Evolutionary conservation across 2,113 vertebrate species (phyloP).

Genomic region (Circaetus cinerascens): DNA sequence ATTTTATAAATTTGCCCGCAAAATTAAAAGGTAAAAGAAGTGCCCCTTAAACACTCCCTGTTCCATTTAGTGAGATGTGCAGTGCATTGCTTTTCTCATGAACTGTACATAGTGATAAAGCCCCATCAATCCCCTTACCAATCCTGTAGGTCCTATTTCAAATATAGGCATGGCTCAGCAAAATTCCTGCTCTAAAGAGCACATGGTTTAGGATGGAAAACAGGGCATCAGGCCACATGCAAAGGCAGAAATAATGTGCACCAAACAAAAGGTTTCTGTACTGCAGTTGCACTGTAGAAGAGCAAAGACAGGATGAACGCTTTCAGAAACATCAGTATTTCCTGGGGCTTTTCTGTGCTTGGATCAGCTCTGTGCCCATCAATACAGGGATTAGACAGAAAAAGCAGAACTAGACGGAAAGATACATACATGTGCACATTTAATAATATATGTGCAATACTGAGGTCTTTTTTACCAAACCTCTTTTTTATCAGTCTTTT

Average conservation of each 20-base stretch:
- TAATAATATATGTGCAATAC: neutral
- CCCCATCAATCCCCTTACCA: neutral
- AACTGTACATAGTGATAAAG: neutral
- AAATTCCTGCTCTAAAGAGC: neutral
- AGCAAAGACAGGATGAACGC: neutral
- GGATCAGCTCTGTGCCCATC: neutral
- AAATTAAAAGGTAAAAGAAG: neutral
- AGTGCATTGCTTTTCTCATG: neutral
- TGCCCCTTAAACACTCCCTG: neutral
- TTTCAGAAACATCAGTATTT: neutral
- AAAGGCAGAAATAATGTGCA: neutral
- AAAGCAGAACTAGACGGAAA: neutral
- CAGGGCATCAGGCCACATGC: fast-evolving
- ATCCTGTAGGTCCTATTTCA: neutral
- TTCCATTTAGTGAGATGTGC: neutral
- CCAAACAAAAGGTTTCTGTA: neutral
- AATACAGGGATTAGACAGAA: neutral
- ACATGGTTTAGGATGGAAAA: neutral
- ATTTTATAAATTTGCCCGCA: neutral
- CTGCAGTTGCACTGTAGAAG: neutral
- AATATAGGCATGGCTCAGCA: neutral
- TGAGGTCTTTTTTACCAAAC: neutral
- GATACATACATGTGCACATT: neutral
- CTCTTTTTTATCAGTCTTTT: neutral
- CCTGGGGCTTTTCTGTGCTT: neutral